Evolutionary conservation across 1,140 invertebrate genomes (phyloP), one percentile per base, ranked within the genome.

Genomic region (Cephus cinctus): DNA sequence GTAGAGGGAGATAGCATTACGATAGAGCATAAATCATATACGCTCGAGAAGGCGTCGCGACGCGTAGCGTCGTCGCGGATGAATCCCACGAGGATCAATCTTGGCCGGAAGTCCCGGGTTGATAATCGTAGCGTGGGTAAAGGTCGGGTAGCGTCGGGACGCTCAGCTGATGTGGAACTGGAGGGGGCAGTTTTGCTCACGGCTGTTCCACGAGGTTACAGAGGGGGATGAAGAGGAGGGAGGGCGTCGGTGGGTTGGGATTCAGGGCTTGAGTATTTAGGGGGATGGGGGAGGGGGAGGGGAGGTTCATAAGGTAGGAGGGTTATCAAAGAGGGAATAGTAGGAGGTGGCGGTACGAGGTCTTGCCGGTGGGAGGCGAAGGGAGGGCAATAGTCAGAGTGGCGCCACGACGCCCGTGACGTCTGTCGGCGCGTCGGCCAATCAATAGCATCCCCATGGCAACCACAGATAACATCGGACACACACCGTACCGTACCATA

Each of bases 381-480:
- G 42, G 63, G 57, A 48, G 53, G 59, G 69, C 68, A 71, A 73
- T 73, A 75, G 73, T 73, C 68, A 63, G 65, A 75, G 71, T 69
- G 73, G 71, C 72, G 73, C 73, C 73, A 65, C 72, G 73, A 75
- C 72, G 68, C 74, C 69, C 72, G 72, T 77, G 74, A 77, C 73
- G 74, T 75, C 74, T 75, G 73, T 77, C 71, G 75, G 75, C 71
- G 73, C 73, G 71, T 73, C 60, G 71, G 72, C 73, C 71, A 77
- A 77, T 76, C 75, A 76, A 77, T 77, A 77, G 71, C 66, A 77
- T 77, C 67, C 69, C 75, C 73, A 77, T 77, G 73, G 73, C 72
- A 77, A 77, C 75, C 73, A 75, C 75, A 74, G 75, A 77, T 76
- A 77, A 74, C 75, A 77, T 77, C 74, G 72, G 69, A 75, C 65